Evolutionary conservation across 2,888 invertebrate species (phyloP), one percentile per base, ranked within the genome.

Genomic region (Geotrupes spiniger): DNA sequence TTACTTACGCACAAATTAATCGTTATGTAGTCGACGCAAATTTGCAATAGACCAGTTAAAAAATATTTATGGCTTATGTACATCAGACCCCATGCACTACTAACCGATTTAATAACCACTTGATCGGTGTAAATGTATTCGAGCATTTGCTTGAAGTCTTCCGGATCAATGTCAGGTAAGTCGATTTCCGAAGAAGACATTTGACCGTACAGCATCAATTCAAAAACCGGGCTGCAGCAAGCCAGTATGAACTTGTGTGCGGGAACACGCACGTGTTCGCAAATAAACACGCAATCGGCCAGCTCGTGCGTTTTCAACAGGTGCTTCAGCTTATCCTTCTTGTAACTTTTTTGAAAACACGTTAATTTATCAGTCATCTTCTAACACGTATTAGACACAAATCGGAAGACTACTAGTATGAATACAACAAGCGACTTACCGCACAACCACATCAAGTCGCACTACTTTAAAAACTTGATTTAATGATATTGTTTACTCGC

Each of bases 11-110:
- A 77, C 27, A 81, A 68, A 63, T 81, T 78, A 39, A 73, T 70
- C 59, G 75, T 66, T 45, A 84, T 76, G 59, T 78, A 81, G 42
- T 73, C 64, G 48, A 78, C 67, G 62, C 82, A 83, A 44, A 73
- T 62, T 28, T 76, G 71, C 48, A 70, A 70, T 36, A 82, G 68
- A 59, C 76, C 74, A 51, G 78, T 76, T 28, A 85, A 63, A 61
- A 84, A 71, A 67, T 85, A 85, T 69, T 84, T 85, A 60, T 80
- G 79, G 17, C 81, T 78, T n/a, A 81, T 79, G 72, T 84, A 84
- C 37, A 81, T 69, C 49, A 84, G 66, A 57, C 78, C 78, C 76
- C 80, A 82, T 26, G 83, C 83, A 68, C 81, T 77, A 58, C 77
- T 76, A 53, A 83, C 74, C 29, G 75, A 76, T 36, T 69, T 64